phyloP scores from a whole-genome alignment of 2,113 vertebrate species.

The Australoheros scitulus region DNA sequence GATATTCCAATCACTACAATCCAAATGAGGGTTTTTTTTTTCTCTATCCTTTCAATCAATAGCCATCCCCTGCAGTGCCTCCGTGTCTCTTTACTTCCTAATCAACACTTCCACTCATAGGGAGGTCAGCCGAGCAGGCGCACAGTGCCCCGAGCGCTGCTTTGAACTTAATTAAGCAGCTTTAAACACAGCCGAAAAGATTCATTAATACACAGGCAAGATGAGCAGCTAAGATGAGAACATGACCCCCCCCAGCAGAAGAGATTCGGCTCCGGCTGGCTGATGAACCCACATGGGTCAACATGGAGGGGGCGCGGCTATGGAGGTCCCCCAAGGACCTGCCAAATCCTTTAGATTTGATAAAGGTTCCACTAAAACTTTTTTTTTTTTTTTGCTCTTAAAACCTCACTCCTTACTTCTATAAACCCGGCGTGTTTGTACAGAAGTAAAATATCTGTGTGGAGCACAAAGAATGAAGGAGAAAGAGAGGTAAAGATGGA shows the following conservation, averaged over 20 bases:
- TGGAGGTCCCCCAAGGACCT: constrained; percentile 45
- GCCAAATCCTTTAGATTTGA: constrained; percentile 38
- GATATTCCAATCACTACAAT: constrained; percentile 55
- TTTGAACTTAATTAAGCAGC: constrained; percentile 84
- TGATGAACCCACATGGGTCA: constrained; percentile 57
- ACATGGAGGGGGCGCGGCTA: constrained; percentile 10
- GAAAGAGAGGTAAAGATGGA: constrained; percentile 41
- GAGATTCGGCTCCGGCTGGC: constrained; percentile 37
- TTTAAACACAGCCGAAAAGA: constrained; percentile 79
- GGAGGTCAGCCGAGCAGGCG: constrained; percentile 76
- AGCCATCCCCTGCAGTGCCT: constrained; percentile 71
- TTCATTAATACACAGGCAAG: constrained; percentile 78
- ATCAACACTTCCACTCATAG: constrained; percentile 79
- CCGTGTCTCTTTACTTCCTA: constrained; percentile 75
- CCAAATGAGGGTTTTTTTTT: constrained; percentile 53
- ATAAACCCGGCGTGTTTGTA: neutral
- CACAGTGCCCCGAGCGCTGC: constrained; percentile 72
- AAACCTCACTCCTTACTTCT: neutral
- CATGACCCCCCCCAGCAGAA: constrained; percentile 28
- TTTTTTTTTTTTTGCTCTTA: neutral
- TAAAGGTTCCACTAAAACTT: constrained; percentile 32
- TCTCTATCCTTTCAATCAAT: constrained; percentile 72
- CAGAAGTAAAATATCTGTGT: neutral
- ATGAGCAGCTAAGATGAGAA: constrained; percentile 71
- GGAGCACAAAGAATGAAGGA: neutral